Evolutionary conservation across 2,797 vertebrate genomes (phyloP), one percentile per base, ranked within the genome.

Genomic region (Myripristis jacobus): DNA sequence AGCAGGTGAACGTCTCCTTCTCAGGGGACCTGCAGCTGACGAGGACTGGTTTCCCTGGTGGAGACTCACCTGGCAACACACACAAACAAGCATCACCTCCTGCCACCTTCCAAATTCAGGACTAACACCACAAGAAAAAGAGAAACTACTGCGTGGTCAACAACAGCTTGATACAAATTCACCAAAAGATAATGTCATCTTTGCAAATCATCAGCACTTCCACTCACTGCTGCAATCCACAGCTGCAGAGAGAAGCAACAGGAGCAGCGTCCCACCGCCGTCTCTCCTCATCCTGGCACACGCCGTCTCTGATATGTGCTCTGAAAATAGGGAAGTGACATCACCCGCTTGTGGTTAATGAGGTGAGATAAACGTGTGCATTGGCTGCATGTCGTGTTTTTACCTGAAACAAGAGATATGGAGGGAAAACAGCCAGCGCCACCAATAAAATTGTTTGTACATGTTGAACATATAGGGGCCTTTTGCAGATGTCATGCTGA

Each of bases 1-100:
- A 94, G 88, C 97, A 99, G 59, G 93, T 95, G 76, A 98, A 97
- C 0, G 96, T 97, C 91, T 98, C 96, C 80, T 97, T 98, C 68
- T 97, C 95, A 0, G 95, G 93, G 41, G 96, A 97, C 63, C 92
- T 92, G 65, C 97, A 99, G 70, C 87, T 89, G 36, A 83, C 58
- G 62, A 96, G 81, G 75, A 85, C 83, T 50, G 97, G 96, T 85
- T 94, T 95, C 67, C 93, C 96, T 47, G 96, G 93, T 22, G 82
- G 79, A 75, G 89, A 91, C 24, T 34, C 29, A 53, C 88, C 94
- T 94, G 81, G 12, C 22, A 85, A 87, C 70, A 74, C 51, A 59
- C 13, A 66, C 34, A 75, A 80, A 83, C 69, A 85, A 52, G 15
- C 47, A 36, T 79, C 38, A 83, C 47, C 34, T 41, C 13, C 47